Conservation (phyloP, 1,140 invertebrate species). For the Babylonia areolata region DNA sequence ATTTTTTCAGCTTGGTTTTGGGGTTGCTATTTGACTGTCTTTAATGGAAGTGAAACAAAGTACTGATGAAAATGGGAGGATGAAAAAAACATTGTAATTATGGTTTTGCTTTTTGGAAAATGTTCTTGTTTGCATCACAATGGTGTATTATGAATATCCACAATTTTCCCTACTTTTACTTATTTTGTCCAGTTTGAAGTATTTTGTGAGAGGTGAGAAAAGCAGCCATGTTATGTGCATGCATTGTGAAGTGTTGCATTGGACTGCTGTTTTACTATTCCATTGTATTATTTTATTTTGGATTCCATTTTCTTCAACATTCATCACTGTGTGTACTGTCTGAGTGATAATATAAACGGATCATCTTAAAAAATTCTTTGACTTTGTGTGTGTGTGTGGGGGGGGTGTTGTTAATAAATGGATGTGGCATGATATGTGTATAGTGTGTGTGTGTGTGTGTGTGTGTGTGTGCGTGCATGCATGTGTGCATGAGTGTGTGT, state of each 20-base stretch:
- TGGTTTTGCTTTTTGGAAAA: not conserved
- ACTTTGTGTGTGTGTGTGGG: not conserved
- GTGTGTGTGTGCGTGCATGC: not conserved
- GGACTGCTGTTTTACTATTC: not conserved
- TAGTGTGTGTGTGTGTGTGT: constrained; percentile 10
- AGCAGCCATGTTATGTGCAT: not conserved
- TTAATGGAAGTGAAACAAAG: no score
- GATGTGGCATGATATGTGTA: no score
- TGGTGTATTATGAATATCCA: not conserved
- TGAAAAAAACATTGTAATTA: no score
- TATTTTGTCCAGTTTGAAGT: not conserved
- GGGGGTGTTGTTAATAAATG: no score
- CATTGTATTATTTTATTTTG: not conserved
- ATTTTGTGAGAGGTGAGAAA: not conserved
- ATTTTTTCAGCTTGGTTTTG: not conserved
- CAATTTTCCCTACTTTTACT: not conserved
- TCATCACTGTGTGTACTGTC: not conserved
- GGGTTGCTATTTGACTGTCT: no score
- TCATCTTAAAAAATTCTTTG: no score
- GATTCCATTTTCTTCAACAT: constrained; percentile 3
- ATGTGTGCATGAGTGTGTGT: constrained; percentile 12
- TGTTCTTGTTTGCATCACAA: not conserved
- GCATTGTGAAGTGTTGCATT: not conserved
- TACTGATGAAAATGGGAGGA: no score
- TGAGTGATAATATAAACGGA: constrained; percentile 4